A percentile compares a stretch with the other conserved stretches of the same genome.
phyloP scores from a whole-genome alignment of 92 coral and sea anemone genomes.

The Desmophyllum pertusum region DNA sequence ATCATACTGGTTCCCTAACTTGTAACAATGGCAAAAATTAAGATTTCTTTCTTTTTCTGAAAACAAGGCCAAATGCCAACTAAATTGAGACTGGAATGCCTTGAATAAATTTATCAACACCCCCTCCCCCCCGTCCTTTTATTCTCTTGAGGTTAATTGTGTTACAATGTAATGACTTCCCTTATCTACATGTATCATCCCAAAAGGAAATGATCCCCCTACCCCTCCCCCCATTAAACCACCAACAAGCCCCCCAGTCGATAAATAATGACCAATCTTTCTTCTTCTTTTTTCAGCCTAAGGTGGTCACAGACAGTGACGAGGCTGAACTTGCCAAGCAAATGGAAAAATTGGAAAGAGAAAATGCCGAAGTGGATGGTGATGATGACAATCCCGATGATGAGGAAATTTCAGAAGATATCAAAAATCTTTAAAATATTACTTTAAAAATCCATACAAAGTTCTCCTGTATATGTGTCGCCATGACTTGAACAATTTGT shows the following conservation, averaged over 20 bases:
- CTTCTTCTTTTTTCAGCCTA: slow-evolving; percentile 68
- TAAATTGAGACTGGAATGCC: background rate
- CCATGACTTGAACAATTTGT: background rate
- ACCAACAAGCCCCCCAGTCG: background rate
- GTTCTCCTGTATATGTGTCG: background rate
- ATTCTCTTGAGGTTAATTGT: no score
- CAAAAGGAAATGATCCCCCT: no score
- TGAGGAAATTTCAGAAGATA: slow-evolving; percentile 92
- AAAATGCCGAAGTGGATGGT: slow-evolving; percentile 98
- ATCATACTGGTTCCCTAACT: background rate
- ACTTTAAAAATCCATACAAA: background rate
- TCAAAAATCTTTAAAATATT: slow-evolving; percentile 25
- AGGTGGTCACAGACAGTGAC: slow-evolving; percentile 96
- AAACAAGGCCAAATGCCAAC: background rate
- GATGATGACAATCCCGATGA: slow-evolving; percentile 99
- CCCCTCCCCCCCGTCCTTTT: no score
- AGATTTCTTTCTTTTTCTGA: background rate
- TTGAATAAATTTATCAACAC: no score
- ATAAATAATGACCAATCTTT: background rate
- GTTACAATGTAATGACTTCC: no score
- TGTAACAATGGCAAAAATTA: no score
- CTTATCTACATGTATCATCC: no score
- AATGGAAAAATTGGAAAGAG: slow-evolving; percentile 94
- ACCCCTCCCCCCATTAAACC: background rate
- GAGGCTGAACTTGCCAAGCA: slow-evolving; percentile 97